A percentile compares a stretch with the other conserved stretches of the same genome.
Conservation (phyloP, 2,797 vertebrate species). For the Meda fulgida region DNA sequence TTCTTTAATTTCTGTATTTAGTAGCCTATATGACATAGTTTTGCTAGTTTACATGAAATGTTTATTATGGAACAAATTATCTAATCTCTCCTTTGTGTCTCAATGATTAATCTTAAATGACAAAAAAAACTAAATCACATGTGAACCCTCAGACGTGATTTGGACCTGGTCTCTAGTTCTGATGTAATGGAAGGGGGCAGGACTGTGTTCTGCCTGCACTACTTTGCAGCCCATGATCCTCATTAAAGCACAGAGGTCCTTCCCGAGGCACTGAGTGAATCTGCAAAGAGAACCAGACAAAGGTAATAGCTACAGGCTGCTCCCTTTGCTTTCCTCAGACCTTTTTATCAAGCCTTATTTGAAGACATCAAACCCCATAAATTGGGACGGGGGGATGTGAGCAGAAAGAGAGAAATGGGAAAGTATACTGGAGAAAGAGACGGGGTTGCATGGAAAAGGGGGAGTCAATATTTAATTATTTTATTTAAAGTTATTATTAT, state of each 20-base stretch:
- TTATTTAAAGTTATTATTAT: background rate
- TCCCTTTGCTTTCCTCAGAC: conserved; percentile 49
- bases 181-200: background rate
- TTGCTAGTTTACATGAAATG: background rate
- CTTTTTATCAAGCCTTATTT: conserved; percentile 62
- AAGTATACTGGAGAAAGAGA: background rate
- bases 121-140: background rate
- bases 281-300: conserved; percentile 50
- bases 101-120: background rate
- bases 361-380: conserved; percentile 61
- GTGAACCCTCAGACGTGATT: conserved; percentile 8
- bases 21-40: background rate
- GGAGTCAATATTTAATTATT: background rate
- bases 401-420: conserved; percentile 1
- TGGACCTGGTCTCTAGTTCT: conserved; percentile 16
- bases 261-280: conserved; percentile 43
- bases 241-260: conserved; percentile 45
- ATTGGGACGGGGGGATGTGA: conserved; percentile 48
- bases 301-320: conserved; percentile 60
- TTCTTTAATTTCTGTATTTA: background rate
- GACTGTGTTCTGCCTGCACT: conserved; percentile 22
- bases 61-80: background rate
- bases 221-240: conserved; percentile 37
- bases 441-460: background rate
- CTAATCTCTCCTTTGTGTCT: background rate